Evolutionary conservation across 2,797 vertebrate species (phyloP).

Genomic region (Thaleichthys pacificus): DNA sequence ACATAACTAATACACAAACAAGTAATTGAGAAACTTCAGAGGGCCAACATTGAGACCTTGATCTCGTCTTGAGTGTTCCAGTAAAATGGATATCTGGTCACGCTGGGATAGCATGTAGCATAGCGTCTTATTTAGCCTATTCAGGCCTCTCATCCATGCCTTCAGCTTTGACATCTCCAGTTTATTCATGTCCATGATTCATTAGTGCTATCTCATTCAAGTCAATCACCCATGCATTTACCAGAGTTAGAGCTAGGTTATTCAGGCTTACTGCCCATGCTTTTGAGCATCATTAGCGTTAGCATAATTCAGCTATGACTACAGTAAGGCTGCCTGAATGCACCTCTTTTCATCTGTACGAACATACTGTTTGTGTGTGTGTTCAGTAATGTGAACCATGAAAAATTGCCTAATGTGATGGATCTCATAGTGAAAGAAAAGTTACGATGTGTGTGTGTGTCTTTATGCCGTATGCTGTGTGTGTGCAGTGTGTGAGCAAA

Average conservation of each 20-base stretch:
- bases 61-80: constrained; percentile 42
- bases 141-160: too few species aligned
- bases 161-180: constrained; percentile 39
- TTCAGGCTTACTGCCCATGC: not conserved
- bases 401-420: not conserved
- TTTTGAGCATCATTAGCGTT: not conserved
- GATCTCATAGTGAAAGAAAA: constrained; percentile 1
- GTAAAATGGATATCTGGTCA: constrained; percentile 48
- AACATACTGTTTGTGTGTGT: too few species aligned
- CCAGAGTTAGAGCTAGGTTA: not conserved
- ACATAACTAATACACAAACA: not conserved
- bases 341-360: too few species aligned
- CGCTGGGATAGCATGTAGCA: constrained; percentile 50
- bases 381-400: too few species aligned
- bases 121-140: constrained; percentile 2
- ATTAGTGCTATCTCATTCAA: not conserved
- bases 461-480: too few species aligned
- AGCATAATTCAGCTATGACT: too few species aligned
- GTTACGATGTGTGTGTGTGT: not conserved
- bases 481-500: too few species aligned
- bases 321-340: too few species aligned
- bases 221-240: not conserved
- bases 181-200: constrained; percentile 36
- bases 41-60: constrained; percentile 13
- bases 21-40: constrained; percentile 27